Conservation (phyloP, 53 echinoderm and acorn worm genomes). For the Echinometra lucunter region DNA sequence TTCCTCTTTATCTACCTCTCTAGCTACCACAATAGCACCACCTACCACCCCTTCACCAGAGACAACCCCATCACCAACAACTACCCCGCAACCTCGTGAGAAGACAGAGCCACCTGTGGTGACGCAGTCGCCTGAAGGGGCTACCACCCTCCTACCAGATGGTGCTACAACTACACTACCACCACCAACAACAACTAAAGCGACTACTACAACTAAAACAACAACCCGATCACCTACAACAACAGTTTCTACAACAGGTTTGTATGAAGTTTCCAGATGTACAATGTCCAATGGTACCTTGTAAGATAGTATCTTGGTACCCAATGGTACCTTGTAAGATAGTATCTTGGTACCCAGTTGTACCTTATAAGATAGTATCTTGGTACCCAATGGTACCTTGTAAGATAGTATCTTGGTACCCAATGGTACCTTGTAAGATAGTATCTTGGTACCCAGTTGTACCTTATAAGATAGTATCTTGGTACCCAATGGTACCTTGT, state of each 20-base stretch:
- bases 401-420: too few relatives aligned
- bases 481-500: too few relatives aligned
- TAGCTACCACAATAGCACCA: conserved; percentile 62
- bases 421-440: too few relatives aligned
- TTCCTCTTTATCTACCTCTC: conserved; percentile 30
- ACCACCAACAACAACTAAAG: conserved; percentile 32
- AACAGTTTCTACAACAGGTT: conserved; percentile 31
- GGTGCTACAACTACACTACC: neutral
- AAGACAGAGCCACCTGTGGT: conserved; percentile 1
- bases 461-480: too few relatives aligned
- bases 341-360: too few relatives aligned
- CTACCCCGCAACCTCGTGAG: neutral
- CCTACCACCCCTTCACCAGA: conserved; percentile 7
- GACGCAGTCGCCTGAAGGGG: conserved; percentile 17
- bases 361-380: too few relatives aligned
- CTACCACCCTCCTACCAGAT: conserved; percentile 18
- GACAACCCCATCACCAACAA: conserved; percentile 26
- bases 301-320: too few relatives aligned
- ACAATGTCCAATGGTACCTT: too few relatives aligned
- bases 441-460: too few relatives aligned
- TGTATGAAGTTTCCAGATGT: neutral
- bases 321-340: too few relatives aligned
- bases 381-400: too few relatives aligned
- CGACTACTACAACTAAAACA: conserved; percentile 33
- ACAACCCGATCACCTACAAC: neutral